Conservation (phyloP, 2,888 invertebrate species). For the Saturnia japonica region DNA sequence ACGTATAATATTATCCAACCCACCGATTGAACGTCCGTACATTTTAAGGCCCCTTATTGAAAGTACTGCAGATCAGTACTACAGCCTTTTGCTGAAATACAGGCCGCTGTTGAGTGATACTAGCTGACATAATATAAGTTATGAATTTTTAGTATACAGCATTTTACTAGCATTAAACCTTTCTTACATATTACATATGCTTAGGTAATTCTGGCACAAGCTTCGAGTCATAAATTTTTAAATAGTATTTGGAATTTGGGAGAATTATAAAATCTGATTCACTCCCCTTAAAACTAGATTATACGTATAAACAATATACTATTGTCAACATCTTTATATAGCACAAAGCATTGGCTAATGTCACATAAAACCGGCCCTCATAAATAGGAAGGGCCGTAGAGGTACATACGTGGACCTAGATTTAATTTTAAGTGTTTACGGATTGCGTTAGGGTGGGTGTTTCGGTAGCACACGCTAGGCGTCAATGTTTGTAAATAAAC, state of each 20-base stretch:
- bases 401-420: constrained; percentile 45
- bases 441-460: constrained; percentile 49
- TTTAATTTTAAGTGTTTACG: constrained; percentile 64
- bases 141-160: too few species aligned
- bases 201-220: background rate
- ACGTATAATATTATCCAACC: too few species aligned
- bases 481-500: constrained; percentile 77
- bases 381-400: constrained; percentile 26
- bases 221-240: background rate
- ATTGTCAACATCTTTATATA: background rate
- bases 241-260: background rate
- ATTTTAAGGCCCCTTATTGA: too few species aligned
- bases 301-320: background rate
- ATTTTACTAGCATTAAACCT: too few species aligned
- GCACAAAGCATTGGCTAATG: background rate
- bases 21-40: too few species aligned
- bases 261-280: background rate
- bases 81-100: too few species aligned
- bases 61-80: too few species aligned
- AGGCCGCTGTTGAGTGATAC: too few species aligned
- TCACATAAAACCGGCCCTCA: constrained; percentile 23
- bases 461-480: constrained; percentile 58
- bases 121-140: too few species aligned
- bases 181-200: background rate
- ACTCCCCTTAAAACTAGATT: background rate